Evolutionary conservation across 1,140 invertebrate species (phyloP).

Genomic region (Achroia grisella): DNA sequence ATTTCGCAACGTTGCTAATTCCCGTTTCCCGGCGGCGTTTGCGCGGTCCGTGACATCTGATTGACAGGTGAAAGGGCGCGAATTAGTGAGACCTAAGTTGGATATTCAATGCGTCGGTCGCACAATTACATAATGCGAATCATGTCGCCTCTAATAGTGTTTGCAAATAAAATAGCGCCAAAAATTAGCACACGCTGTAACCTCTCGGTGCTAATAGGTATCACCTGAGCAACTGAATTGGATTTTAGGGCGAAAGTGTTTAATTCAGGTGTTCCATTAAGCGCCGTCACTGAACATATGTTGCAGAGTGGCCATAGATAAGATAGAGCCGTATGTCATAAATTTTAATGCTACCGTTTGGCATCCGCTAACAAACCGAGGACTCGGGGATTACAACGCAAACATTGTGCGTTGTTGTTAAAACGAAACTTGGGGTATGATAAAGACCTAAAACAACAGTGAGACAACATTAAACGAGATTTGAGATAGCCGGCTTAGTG

Average conservation of each 20-base stretch:
- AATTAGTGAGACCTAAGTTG: constrained; percentile 37
- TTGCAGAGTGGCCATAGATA: constrained; percentile 60
- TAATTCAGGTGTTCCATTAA: constrained; percentile 54
- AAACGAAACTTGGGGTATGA: constrained; percentile 34
- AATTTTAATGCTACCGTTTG: constrained; percentile 60
- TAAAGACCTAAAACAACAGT: constrained; percentile 48
- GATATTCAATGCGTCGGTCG: no score
- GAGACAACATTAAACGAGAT: constrained; percentile 40
- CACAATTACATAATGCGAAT: no score
- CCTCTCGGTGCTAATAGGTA: constrained; percentile 1
- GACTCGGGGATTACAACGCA: constrained; percentile 52
- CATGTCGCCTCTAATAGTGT: constrained; percentile 4
- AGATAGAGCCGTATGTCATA: constrained; percentile 70
- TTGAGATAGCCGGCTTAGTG: constrained; percentile 35
- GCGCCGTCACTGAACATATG: constrained; percentile 53
- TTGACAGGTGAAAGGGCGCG: constrained; percentile 66
- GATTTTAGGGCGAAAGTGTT: constrained; percentile 57
- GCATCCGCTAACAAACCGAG: constrained; percentile 46
- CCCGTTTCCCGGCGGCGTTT: constrained; percentile 36
- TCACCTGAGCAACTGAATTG: constrained; percentile 26
- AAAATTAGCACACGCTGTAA: constrained; percentile 44
- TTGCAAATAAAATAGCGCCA: constrained; percentile 14
- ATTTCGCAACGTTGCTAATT: constrained; percentile 50
- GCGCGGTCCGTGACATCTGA: constrained; percentile 45
- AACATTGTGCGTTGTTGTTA: constrained; percentile 50